Evolutionary conservation across 2,797 vertebrate genomes (phyloP).

Genomic region (Chrosomus eos): DNA sequence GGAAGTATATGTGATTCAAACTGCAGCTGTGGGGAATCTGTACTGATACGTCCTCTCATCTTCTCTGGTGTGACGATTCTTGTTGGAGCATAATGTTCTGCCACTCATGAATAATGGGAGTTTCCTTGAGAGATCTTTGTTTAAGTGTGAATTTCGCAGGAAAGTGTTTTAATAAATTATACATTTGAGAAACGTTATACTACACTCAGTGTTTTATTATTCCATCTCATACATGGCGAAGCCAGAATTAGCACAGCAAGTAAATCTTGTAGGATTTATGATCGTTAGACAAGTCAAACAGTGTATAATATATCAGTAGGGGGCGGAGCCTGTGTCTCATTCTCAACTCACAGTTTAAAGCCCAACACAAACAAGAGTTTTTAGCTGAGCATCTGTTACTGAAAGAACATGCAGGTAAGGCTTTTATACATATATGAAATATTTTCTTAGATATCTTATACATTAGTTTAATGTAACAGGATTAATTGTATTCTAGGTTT

Average conservation of each 20-base stretch:
- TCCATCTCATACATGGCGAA: not conserved
- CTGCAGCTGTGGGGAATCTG: slow-evolving; percentile 32
- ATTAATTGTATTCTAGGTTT: not conserved
- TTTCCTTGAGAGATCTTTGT: slow-evolving; percentile 5
- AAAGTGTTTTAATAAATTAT: slow-evolving; percentile 70
- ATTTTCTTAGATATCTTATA: not conserved
- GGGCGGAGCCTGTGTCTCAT: slow-evolving; percentile 18
- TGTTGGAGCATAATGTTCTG: slow-evolving; percentile 19
- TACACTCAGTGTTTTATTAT: not conserved
- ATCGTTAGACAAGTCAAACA: slow-evolving; percentile 8
- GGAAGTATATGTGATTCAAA: slow-evolving; percentile 28
- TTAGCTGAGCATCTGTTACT: not conserved
- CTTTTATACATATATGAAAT: not conserved
- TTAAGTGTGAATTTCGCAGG: slow-evolving; percentile 38
- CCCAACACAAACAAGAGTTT: not conserved
- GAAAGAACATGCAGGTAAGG: slow-evolving; percentile 30
- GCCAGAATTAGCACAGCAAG: not conserved
- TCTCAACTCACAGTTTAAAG: not conserved
- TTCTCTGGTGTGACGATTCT: slow-evolving; percentile 20
- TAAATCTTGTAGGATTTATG: slow-evolving; percentile 23
- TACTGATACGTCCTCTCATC: slow-evolving; percentile 4
- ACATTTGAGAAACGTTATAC: slow-evolving; percentile 41
- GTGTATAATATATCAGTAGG: not conserved
- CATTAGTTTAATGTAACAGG: not conserved
- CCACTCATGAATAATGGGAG: not conserved